Conservation (phyloP, 2,888 invertebrate genomes). For the Dynastes grantii region DNA sequence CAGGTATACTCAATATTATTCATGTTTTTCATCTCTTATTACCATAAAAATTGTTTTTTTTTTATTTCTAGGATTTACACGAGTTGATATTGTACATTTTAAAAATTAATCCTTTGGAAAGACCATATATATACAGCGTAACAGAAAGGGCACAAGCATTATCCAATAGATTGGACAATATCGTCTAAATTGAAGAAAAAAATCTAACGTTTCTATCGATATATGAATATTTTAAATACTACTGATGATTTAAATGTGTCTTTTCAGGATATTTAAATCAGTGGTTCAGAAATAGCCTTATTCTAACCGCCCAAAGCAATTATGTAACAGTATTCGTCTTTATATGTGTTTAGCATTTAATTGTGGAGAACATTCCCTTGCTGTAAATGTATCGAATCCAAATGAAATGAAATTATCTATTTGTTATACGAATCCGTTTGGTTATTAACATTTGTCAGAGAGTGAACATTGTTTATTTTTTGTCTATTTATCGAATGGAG, state of each 20-base stretch:
- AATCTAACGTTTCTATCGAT: neutral
- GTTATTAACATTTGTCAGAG: no score
- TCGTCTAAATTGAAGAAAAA: conserved; percentile 63
- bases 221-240: neutral
- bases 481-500: no score
- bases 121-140: conserved; percentile 84
- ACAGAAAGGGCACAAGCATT: conserved; percentile 77
- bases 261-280: neutral
- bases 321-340: neutral
- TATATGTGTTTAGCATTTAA: neutral
- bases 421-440: no score
- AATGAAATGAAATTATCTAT: no score
- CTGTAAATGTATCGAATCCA: no score
- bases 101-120: conserved; percentile 82
- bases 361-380: neutral
- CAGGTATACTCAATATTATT: conserved; percentile 69
- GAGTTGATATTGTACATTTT: conserved; percentile 81
- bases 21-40: conserved; percentile 50
- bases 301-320: conserved; percentile 5
- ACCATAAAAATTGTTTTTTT: conserved; percentile 50
- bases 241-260: neutral
- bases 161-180: conserved; percentile 74
- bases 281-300: conserved; percentile 15
- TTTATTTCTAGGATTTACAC: conserved; percentile 76
- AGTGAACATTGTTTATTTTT: no score